These are phyloP conservation scores for Mobula hypostoma DNA, from an alignment of 2,113 vertebrate species.

Conservation along the genomic window DNA sequence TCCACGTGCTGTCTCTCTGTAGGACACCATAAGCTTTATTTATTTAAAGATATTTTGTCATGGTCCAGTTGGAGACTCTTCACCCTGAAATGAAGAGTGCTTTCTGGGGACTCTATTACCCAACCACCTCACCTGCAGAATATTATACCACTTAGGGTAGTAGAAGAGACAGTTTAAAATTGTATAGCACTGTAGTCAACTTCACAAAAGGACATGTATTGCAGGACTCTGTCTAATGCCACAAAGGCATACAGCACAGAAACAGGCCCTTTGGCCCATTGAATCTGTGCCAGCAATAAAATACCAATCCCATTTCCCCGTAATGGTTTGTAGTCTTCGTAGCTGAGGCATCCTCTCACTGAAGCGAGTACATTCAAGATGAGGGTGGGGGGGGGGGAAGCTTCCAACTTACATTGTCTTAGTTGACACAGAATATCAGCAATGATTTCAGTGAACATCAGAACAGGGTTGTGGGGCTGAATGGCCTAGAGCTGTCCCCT, in stretches of 20 bases:
- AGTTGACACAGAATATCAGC: not conserved
- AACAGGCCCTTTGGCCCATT: too few species aligned
- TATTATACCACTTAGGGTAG: not conserved
- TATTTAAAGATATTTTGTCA: not conserved
- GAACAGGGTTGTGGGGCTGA: not conserved
- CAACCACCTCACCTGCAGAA: not conserved
- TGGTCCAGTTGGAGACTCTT: not conserved
- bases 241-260: too few species aligned
- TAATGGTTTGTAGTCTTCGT: too few species aligned
- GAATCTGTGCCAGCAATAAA: too few species aligned
- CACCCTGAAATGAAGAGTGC: not conserved
- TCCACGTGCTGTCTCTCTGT: not conserved
- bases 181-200: not conserved
- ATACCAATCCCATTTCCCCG: too few species aligned
- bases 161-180: not conserved
- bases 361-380: not conserved
- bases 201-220: not conserved
- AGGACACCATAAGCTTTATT: not conserved
- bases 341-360: not conserved
- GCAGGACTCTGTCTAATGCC: not conserved
- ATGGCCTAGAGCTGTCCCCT: not conserved
- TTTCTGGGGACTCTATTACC: not conserved
- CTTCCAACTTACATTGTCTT: not conserved
- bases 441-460: not conserved
- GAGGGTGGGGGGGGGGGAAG: not conserved